Percentiles rank a stretch among this genome's conserved stretches.
Conservation (phyloP, 2,888 invertebrate species). For the Drosophila atroscutellata region DNA sequence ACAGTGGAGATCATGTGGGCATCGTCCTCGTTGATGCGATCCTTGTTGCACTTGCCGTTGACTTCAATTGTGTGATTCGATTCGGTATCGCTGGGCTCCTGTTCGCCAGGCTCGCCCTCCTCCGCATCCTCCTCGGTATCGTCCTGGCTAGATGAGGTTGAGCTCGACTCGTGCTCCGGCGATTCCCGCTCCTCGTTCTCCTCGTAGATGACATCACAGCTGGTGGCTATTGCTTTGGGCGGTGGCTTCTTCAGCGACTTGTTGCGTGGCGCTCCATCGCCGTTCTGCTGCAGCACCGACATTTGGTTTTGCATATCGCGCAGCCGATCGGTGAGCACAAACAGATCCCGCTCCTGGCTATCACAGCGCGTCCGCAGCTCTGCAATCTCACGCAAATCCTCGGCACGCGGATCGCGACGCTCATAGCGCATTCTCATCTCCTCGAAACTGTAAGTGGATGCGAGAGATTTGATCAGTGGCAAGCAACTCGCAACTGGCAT, state of each 20-base stretch:
- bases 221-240: slow-evolving; percentile 83
- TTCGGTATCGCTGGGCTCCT: slow-evolving; percentile 67
- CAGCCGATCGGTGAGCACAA: slow-evolving; percentile 87
- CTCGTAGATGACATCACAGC: slow-evolving; percentile 85
- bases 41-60: slow-evolving; percentile 59
- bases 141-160: slow-evolving; percentile 43
- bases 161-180: slow-evolving; percentile 57
- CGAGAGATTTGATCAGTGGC: background rate
- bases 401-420: slow-evolving; percentile 86
- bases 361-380: slow-evolving; percentile 87
- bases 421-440: slow-evolving; percentile 87
- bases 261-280: slow-evolving; percentile 31
- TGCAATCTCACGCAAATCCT: slow-evolving; percentile 86
- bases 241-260: slow-evolving; percentile 82
- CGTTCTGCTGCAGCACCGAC: slow-evolving; percentile 78
- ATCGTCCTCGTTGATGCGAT: slow-evolving; percentile 75
- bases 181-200: slow-evolving; percentile 83
- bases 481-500: background rate
- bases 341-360: slow-evolving; percentile 87
- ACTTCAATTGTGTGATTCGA: slow-evolving; percentile 70
- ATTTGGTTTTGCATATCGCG: slow-evolving; percentile 87
- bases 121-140: slow-evolving; percentile 30
- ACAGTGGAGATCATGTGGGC: slow-evolving; percentile 80
- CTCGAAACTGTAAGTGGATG: slow-evolving; percentile 85
- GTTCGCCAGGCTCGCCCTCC: slow-evolving; percentile 49